A percentile compares a stretch with the other conserved stretches of the same genome.
Evolutionary conservation across 2,888 invertebrate genomes (phyloP).

Genomic region (Xylophagus ater): DNA sequence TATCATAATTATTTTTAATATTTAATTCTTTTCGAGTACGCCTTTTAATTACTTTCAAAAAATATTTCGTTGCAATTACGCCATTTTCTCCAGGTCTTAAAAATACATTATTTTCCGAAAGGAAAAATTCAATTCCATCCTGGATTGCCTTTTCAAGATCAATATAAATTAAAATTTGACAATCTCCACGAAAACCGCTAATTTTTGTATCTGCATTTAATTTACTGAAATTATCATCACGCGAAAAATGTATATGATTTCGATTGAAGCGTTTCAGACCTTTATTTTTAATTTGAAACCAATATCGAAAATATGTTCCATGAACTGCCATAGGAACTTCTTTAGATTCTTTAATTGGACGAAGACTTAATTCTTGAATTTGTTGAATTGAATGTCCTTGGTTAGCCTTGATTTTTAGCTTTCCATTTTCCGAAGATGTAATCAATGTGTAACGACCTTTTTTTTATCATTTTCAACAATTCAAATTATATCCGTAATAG

Average conservation of each 20-base stretch:
- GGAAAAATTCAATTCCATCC: constrained; percentile 55
- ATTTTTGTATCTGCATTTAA: constrained; percentile 20
- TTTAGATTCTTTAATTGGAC: constrained; percentile 34
- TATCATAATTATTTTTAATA: too few species aligned
- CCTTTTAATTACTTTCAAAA: constrained; percentile 47
- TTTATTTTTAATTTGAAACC: constrained; percentile 49
- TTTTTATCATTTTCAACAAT: constrained; percentile 53
- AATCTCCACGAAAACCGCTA: constrained; percentile 53
- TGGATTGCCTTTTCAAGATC: constrained; percentile 49
- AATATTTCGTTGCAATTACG: constrained; percentile 52
- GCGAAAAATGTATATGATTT: constrained; percentile 68
- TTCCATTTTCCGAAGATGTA: constrained; percentile 29
- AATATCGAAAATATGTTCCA: constrained; percentile 57
- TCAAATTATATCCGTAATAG: constrained; percentile 45
- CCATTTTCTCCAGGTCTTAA: constrained; percentile 60
- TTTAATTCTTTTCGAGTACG: constrained; percentile 23
- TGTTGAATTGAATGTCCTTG: constrained; percentile 63
- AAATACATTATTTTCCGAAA: constrained; percentile 66
- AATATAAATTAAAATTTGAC: constrained; percentile 58
- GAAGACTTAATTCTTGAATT: constrained; percentile 38
- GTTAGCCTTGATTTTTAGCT: constrained; percentile 60
- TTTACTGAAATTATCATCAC: constrained; percentile 30
- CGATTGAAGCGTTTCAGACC: constrained; percentile 63
- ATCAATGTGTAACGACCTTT: constrained; percentile 60
- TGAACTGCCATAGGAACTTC: constrained; percentile 52